Evolutionary conservation across 2,888 invertebrate genomes (phyloP).

Genomic region (Pocota personata): DNA sequence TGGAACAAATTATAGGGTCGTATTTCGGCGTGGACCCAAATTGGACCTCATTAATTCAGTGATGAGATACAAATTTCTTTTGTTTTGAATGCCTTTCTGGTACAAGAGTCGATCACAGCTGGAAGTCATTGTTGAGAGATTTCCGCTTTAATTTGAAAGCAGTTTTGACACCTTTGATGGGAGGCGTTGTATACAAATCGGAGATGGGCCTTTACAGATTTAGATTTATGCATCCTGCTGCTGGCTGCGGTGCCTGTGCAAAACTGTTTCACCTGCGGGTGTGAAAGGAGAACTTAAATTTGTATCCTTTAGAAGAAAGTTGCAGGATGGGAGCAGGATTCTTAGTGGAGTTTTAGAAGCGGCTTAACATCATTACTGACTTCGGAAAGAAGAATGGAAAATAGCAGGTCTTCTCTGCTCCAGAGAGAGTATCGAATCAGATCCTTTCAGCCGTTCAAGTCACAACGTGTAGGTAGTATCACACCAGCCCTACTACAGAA

Average conservation of each 20-base stretch:
- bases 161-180: constrained; percentile 58
- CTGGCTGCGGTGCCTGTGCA: not conserved
- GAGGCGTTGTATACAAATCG: constrained; percentile 8
- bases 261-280: not conserved
- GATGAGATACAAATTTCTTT: constrained; percentile 50
- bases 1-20: constrained; percentile 59
- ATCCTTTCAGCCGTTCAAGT: no score
- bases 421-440: no score
- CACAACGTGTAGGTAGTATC: no score
- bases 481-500: no score
- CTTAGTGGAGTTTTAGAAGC: no score
- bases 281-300: not conserved
- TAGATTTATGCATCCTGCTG: constrained; percentile 41
- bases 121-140: not conserved
- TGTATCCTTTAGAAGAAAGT: no score
- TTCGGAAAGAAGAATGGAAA: no score
- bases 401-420: no score
- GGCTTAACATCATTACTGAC: no score
- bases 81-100: not conserved
- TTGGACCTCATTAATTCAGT: constrained; percentile 59
- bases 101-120: constrained; percentile 15
- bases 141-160: constrained; percentile 8
- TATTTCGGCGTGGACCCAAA: constrained; percentile 21
- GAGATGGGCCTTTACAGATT: not conserved
- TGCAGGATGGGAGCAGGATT: no score